phyloP scores from a whole-genome alignment of 2,888 invertebrate genomes.

The Netelia inedita region DNA sequence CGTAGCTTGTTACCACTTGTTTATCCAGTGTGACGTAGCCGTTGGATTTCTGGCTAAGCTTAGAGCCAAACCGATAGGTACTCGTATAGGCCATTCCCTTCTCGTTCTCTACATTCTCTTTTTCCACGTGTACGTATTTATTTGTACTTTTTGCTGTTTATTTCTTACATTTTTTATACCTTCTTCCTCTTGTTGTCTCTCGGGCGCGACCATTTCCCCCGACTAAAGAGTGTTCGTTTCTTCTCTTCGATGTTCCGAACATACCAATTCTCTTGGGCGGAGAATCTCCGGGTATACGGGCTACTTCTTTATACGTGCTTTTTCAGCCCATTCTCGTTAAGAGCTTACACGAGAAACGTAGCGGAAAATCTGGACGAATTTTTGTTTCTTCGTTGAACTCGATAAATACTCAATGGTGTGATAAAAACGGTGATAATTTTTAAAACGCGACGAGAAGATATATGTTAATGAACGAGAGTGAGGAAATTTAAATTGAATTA shows the following conservation, averaged over 20 bases:
- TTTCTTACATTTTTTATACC: conserved; percentile 28
- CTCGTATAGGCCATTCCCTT: conserved; percentile 58
- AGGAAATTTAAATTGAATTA: neutral
- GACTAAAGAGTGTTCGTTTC: conserved; percentile 71
- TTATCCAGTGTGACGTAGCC: conserved; percentile 77
- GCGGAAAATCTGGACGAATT: conserved; percentile 50
- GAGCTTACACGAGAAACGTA: conserved; percentile 53
- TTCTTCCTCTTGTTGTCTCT: conserved; percentile 35
- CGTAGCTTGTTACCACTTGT: conserved; percentile 82
- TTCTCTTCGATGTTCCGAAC: conserved; percentile 75
- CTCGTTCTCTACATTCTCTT: conserved; percentile 53
- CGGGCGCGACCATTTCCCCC: conserved; percentile 26
- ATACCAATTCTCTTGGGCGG: conserved; percentile 73
- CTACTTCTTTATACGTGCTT: conserved; percentile 73
- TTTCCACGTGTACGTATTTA: neutral
- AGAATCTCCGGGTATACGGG: conserved; percentile 62
- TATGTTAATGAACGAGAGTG: no score
- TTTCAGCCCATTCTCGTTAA: conserved; percentile 64
- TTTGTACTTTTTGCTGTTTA: conserved; percentile 3
- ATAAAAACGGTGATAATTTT: neutral
- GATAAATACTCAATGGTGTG: neutral
- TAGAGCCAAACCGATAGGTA: conserved; percentile 65
- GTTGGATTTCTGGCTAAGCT: conserved; percentile 74
- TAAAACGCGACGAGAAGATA: neutral
- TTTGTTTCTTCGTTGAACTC: conserved; percentile 5